phyloP scores from a whole-genome alignment of 2,113 vertebrate genomes.

The Austrofundulus limnaeus region DNA sequence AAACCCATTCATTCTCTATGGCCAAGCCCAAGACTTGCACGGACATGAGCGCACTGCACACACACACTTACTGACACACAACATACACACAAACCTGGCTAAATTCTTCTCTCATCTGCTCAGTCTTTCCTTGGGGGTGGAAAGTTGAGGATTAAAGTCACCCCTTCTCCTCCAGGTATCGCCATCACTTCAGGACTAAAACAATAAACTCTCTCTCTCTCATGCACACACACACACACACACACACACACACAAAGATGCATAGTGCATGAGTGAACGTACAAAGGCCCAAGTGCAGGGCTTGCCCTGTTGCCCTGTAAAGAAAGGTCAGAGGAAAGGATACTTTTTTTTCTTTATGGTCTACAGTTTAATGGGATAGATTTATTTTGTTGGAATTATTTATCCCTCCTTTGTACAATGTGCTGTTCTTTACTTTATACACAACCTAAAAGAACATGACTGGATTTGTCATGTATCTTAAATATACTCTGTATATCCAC shows the following conservation, averaged over 20 bases:
- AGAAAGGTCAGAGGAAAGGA: constrained; percentile 62
- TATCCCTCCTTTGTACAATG: too few species aligned
- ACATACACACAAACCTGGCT: constrained; percentile 74
- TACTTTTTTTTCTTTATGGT: constrained; percentile 52
- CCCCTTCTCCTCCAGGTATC: constrained; percentile 42
- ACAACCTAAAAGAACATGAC: too few species aligned
- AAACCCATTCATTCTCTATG: constrained; percentile 98
- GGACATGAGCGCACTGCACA: constrained; percentile 27
- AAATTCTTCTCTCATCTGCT: constrained; percentile 80
- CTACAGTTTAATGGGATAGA: constrained; percentile 68
- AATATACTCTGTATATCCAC: too few species aligned
- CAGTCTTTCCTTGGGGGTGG: constrained; percentile 85
- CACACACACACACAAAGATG: constrained; percentile 34
- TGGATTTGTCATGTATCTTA: too few species aligned
- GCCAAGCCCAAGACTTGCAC: constrained; percentile 78
- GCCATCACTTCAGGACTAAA: constrained; percentile 59
- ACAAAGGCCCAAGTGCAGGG: constrained; percentile 6
- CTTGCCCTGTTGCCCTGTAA: neutral
- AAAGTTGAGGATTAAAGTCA: constrained; percentile 84
- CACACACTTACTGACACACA: constrained; percentile 50
- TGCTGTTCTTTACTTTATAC: too few species aligned
- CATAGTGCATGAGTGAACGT: constrained; percentile 7
- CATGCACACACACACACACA: constrained; percentile 33
- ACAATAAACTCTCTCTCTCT: constrained; percentile 72
- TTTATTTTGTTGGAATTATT: constrained; percentile 25